These are phyloP conservation scores for Alviniconcha marisindica DNA, from an alignment of 1,140 invertebrate species.

Conservation along the genomic window DNA sequence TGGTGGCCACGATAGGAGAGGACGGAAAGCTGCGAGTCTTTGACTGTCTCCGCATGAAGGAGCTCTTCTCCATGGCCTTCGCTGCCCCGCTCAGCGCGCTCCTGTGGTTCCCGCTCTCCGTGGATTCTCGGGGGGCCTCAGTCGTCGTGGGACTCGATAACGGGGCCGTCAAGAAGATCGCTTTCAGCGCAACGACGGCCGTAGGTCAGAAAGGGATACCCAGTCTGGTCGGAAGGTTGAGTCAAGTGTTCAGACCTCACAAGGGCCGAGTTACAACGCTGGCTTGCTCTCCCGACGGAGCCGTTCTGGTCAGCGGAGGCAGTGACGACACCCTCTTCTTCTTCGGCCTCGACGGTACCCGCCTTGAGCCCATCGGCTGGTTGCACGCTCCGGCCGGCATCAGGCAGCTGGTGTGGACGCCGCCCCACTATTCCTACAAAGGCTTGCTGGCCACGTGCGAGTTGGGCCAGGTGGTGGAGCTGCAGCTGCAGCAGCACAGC, in stretches of 20 bases:
- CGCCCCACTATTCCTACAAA: background rate
- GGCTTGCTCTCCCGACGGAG: background rate
- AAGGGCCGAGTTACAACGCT: background rate
- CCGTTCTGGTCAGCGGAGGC: background rate
- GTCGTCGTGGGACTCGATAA: conserved; percentile 13
- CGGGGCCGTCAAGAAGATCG: conserved; percentile 11
- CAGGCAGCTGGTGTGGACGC: conserved; percentile 12
- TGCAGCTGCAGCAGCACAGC: background rate
- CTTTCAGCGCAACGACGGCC: background rate
- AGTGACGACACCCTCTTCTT: conserved; percentile 13
- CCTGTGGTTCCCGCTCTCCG: background rate
- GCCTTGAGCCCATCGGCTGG: conserved; percentile 20
- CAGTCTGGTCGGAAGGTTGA: background rate
- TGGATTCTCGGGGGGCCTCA: background rate
- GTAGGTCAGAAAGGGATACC: background rate
- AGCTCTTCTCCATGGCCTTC: conserved; percentile 32
- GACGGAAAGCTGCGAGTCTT: conserved; percentile 39
- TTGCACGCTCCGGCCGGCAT: background rate
- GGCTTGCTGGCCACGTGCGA: conserved; percentile 1
- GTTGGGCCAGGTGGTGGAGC: background rate
- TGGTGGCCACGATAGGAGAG: conserved; percentile 41
- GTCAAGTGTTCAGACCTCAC: conserved; percentile 23
- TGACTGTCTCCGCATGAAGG: conserved; percentile 28
- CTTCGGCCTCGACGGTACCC: background rate
- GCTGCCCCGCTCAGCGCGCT: background rate